Evolutionary conservation across 2,888 invertebrate species (phyloP), one percentile per base, ranked within the genome.

Genomic region (Sabatieria punctata): DNA sequence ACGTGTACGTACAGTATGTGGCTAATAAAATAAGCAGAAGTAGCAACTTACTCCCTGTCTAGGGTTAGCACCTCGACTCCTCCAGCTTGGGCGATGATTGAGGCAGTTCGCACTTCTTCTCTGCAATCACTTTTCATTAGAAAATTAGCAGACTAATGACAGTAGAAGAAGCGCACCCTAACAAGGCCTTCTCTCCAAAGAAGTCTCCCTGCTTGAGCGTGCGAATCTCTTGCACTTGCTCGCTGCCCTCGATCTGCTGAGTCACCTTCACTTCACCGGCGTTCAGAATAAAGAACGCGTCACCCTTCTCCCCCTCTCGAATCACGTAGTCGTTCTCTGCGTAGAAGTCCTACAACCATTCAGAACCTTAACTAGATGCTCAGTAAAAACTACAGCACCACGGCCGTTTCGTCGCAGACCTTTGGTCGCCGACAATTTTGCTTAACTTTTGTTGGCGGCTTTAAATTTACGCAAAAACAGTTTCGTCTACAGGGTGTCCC

Each of bases 231-330:
- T 75, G 71, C 52, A 81, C 80, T 47, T 73, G 71, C 0, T 61
- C 57, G 48, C 65, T 60, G 15, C 68, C 70, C 59, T 59, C 57
- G 49, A 66, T 53, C 48, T 59, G 57, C 46, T 66, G 66, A 1
- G 67, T 69, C 18, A 69, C 65, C 49, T 60, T 59, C n/a, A 68
- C 85, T 18, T 76, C 78, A 19, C 85, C 85, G 4, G 81, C 82
- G 52, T 82, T 79, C 59, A 88, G 84, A 49, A 88, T 85, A 63
- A 81, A 88, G 70, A 88, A 88, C 56, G 83, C 84, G 64, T 86
- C 83, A 2, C 86, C 86, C 26, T 75, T 74, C 55, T 84, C 84
- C 0, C 85, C 86, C 68, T 88, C 84, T 0, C 78, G 73, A 13
- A 88, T 78, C 48, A 88, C 85, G 50, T 77, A 76, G 0, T 78